Percentiles rank a stretch among this genome's conserved stretches.
These are phyloP conservation scores for Cololabis saira DNA, from an alignment of 2,113 vertebrate genomes.

Conservation along the genomic window DNA sequence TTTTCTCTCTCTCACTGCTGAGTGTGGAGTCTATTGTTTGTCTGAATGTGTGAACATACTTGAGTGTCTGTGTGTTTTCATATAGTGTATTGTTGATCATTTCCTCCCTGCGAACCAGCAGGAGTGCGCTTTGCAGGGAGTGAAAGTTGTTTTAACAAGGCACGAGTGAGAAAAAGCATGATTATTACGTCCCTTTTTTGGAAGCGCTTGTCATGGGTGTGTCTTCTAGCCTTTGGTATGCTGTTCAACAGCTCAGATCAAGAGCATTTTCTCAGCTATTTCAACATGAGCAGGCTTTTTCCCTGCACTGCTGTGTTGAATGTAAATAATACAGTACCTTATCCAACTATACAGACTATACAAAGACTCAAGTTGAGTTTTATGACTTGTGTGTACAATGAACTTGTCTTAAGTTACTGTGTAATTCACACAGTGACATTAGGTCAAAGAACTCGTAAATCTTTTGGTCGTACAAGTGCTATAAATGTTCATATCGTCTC, in stretches of 20 bases:
- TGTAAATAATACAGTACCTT: background rate
- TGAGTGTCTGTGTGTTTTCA: conserved; percentile 24
- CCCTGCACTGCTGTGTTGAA: background rate
- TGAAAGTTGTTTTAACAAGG: conserved; percentile 27
- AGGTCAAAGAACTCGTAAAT: conserved; percentile 4
- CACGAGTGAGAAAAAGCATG: conserved; percentile 14
- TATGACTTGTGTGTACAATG: conserved; percentile 1
- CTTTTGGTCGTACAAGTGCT: rapidly evolving
- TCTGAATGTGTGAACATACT: conserved; percentile 5
- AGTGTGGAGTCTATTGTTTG: conserved; percentile 3
- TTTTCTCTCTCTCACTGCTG: conserved; percentile 10
- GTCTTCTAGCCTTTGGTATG: conserved; percentile 32
- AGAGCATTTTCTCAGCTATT: conserved; percentile 24
- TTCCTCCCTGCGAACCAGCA: conserved; percentile 16
- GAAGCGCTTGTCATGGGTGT: conserved; percentile 38
- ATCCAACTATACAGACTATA: background rate
- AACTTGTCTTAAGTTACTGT: background rate
- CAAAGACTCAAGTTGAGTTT: background rate
- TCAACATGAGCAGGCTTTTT: conserved; percentile 10
- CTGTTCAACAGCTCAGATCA: conserved; percentile 19
- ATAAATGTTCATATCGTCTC: background rate
- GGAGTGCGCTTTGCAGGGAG: background rate
- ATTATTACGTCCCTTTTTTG: conserved; percentile 15
- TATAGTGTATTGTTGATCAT: conserved; percentile 48
- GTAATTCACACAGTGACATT: too few relatives aligned